phyloP scores from a whole-genome alignment of 2,888 invertebrate species.

The Strigamia transsilvanica region DNA sequence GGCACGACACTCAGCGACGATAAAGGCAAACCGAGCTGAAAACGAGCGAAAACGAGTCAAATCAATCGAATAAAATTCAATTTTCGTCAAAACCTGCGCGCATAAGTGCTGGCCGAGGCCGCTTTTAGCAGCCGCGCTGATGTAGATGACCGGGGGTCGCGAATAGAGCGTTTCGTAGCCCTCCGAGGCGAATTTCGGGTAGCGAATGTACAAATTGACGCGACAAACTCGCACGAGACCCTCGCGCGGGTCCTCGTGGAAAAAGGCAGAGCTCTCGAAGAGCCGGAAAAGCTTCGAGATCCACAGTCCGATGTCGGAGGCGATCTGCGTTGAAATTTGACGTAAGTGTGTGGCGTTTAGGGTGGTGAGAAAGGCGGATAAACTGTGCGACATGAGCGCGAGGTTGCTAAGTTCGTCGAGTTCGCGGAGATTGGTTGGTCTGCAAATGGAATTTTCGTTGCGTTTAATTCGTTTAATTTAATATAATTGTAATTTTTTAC shows the following conservation, averaged over 20 bases:
- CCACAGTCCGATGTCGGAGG: constrained; percentile 87
- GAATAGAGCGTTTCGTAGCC: constrained; percentile 83
- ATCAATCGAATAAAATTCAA: not conserved
- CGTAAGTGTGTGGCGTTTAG: constrained; percentile 81
- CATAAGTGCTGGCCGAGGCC: constrained; percentile 63
- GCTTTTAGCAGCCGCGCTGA: constrained; percentile 64
- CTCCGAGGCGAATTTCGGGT: constrained; percentile 80
- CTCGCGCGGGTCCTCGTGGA: constrained; percentile 87
- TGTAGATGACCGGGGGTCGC: constrained; percentile 77
- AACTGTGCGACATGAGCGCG: constrained; percentile 84
- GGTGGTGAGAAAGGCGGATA: constrained; percentile 86
- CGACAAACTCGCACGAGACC: constrained; percentile 84
- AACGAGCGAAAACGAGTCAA: constrained; percentile 5
- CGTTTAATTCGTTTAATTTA: not conserved
- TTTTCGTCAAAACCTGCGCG: constrained; percentile 58
- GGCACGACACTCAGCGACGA: constrained; percentile 87
- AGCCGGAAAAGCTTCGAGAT: constrained; percentile 87
- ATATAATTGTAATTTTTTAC: not conserved
- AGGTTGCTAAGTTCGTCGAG: constrained; percentile 52
- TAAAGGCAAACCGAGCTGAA: constrained; percentile 80
- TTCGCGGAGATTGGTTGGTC: not conserved
- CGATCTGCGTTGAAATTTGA: constrained; percentile 80
- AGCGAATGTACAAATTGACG: constrained; percentile 80
- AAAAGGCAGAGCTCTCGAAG: constrained; percentile 82
- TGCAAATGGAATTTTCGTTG: not conserved